Percentiles rank a stretch among this genome's conserved stretches.
Evolutionary conservation across 2,113 vertebrate genomes (phyloP).

Genomic region (Hystrix cristata): DNA sequence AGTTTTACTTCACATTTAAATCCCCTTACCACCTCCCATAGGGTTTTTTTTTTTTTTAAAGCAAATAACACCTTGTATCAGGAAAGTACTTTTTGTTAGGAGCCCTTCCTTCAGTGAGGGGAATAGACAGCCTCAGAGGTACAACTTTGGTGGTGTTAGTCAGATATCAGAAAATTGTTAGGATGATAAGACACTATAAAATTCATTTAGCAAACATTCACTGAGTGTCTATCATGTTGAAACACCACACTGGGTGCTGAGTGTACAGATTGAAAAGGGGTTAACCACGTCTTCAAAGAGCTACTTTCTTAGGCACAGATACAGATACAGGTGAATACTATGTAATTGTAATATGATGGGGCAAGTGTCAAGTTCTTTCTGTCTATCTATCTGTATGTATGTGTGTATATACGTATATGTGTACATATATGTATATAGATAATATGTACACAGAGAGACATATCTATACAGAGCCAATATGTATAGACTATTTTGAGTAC

Average conservation of each 20-base stretch:
- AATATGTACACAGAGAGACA: too few relatives aligned
- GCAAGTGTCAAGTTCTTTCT: background rate
- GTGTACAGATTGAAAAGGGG: background rate
- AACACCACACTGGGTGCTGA: background rate
- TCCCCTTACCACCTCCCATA: background rate
- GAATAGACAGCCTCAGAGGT: background rate
- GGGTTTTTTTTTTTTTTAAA: conserved; percentile 55
- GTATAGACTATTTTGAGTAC: background rate
- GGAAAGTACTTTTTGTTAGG: conserved; percentile 46
- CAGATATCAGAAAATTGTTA: conserved; percentile 57
- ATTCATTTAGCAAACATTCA: conserved; percentile 2
- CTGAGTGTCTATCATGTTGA: background rate
- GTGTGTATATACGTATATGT: background rate
- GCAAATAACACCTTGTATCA: background rate
- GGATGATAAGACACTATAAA: background rate
- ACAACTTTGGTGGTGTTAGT: background rate
- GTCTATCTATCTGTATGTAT: background rate
- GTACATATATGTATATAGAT: background rate
- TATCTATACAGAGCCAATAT: background rate
- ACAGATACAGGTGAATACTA: conserved; percentile 1
- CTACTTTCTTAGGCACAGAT: conserved; percentile 23
- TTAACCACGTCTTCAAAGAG: conserved; percentile 8
- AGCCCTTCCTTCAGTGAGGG: conserved; percentile 42
- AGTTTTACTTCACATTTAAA: conserved; percentile 31
- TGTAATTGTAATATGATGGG: background rate